These are phyloP conservation scores for Pristionchus japonicus DNA, from an alignment of 2,888 invertebrate species.

Conservation along the genomic window DNA sequence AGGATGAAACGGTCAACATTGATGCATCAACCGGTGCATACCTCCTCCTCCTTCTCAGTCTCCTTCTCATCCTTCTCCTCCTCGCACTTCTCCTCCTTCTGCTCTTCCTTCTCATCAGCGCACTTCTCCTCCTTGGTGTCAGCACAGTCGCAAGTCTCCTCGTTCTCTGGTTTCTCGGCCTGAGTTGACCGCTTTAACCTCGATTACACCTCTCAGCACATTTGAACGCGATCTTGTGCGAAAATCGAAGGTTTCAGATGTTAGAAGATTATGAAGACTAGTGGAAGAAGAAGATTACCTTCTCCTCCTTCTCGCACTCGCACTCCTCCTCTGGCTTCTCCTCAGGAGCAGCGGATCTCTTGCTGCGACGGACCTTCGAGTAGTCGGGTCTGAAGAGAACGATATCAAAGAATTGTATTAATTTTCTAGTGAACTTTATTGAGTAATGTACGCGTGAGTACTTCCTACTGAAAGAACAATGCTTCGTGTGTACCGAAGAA, in stretches of 20 bases:
- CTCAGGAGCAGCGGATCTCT: not conserved
- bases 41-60: slow-evolving; percentile 6
- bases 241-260: too few species aligned
- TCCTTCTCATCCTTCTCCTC: not conserved
- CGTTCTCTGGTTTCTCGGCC: not conserved
- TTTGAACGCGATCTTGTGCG: too few species aligned
- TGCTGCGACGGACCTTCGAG: slow-evolving; percentile 13
- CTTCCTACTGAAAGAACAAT: too few species aligned
- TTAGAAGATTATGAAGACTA: too few species aligned
- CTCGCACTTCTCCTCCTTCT: not conserved
- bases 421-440: too few species aligned
- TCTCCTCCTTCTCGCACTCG: slow-evolving; percentile 14
- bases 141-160: not conserved
- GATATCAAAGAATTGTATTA: too few species aligned
- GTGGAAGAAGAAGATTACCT: not conserved
- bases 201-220: not conserved
- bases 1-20: not conserved
- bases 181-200: too few species aligned
- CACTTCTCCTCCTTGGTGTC: not conserved
- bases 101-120: too few species aligned
- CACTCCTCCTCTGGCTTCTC: slow-evolving; percentile 15
- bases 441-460: too few species aligned
- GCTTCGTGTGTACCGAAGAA: too few species aligned
- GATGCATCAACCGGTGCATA: not conserved
- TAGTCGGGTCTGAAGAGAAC: slow-evolving; percentile 33